phyloP scores from a whole-genome alignment of 2,113 vertebrate species.

The Brachirus orientalis region DNA sequence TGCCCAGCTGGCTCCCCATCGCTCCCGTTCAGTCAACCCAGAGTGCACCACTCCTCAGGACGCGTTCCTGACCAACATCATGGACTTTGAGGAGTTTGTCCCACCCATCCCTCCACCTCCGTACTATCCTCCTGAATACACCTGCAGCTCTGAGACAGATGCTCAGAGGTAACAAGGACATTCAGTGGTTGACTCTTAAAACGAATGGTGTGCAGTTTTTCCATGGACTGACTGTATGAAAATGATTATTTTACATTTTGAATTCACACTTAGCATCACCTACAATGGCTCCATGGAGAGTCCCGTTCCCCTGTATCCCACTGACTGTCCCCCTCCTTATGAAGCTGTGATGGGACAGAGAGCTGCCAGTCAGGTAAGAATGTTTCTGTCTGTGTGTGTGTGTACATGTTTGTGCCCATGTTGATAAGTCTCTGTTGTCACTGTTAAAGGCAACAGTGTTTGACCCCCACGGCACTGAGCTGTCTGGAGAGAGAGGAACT shows the following conservation, averaged over 20 bases:
- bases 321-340: constrained; percentile 94
- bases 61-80: constrained; percentile 90
- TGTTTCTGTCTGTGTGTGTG: constrained; percentile 27
- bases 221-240: neutral
- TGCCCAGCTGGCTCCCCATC: constrained; percentile 90
- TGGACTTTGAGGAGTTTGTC: constrained; percentile 96
- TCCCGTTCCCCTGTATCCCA: constrained; percentile 92
- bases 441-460: constrained; percentile 88
- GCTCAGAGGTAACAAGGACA: constrained; percentile 87
- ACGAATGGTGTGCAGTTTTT: neutral
- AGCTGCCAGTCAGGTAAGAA: constrained; percentile 88
- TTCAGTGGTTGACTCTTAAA: neutral
- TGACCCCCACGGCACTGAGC: constrained; percentile 86
- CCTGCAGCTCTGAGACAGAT: constrained; percentile 96
- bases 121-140: constrained; percentile 96
- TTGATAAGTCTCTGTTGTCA: constrained; percentile 42
- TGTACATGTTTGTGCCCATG: constrained; percentile 2
- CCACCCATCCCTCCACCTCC: constrained; percentile 94
- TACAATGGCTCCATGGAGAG: constrained; percentile 99
- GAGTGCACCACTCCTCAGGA: constrained; percentile 93
- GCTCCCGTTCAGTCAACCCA: constrained; percentile 88
- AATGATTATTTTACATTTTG: neutral
- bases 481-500: constrained; percentile 87
- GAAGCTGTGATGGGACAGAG: constrained; percentile 94
- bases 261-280: constrained; percentile 85